These are phyloP conservation scores for Halcyon senegalensis DNA, from an alignment of 2,113 vertebrate species.

Conservation along the genomic window DNA sequence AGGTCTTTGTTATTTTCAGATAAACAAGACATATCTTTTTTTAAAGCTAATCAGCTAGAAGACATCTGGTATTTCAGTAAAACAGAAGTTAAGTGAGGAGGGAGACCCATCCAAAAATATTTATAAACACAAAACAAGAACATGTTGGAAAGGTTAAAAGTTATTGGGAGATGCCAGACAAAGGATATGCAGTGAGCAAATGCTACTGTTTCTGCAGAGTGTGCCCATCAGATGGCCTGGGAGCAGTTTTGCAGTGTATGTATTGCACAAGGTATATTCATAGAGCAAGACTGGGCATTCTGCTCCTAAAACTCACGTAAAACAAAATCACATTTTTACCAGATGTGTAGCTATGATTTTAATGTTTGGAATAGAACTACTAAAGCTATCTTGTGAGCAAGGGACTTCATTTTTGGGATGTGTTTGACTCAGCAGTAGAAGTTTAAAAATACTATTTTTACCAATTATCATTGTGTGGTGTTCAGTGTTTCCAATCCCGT, in stretches of 20 bases:
- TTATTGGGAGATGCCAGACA: background rate
- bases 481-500: background rate
- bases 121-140: background rate
- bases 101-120: background rate
- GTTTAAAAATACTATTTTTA: background rate
- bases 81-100: background rate
- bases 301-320: background rate
- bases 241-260: background rate
- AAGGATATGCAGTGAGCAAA: background rate
- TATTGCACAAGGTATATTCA: background rate
- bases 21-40: background rate
- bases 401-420: background rate
- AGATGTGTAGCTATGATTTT: background rate
- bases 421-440: background rate
- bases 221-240: background rate
- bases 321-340: background rate
- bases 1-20: background rate
- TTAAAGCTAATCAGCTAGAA: background rate
- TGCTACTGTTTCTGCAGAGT: background rate
- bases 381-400: background rate
- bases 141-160: background rate
- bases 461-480: background rate
- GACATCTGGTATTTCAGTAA: background rate
- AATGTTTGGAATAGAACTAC: background rate
- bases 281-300: background rate